Evolutionary conservation across 1,140 invertebrate genomes (phyloP).

Genomic region (Habropoda laboriosa): DNA sequence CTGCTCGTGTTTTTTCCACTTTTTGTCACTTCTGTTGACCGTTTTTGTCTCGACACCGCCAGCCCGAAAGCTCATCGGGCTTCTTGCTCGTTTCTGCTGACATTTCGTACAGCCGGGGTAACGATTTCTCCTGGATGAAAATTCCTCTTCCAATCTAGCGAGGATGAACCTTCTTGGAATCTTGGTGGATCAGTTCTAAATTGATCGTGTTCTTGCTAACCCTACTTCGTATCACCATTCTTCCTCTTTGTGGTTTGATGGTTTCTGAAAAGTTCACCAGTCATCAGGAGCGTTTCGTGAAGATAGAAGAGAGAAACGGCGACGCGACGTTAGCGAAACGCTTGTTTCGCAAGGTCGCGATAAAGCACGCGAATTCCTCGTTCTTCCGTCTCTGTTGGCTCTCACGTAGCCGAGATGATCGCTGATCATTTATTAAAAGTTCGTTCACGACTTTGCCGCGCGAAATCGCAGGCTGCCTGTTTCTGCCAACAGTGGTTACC

Average conservation of each 20-base stretch:
- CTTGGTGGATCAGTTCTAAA: not conserved
- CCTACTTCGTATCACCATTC: not conserved
- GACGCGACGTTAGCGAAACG: not conserved
- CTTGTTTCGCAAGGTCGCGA: not conserved
- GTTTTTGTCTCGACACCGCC: constrained; percentile 20
- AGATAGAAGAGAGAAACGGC: not conserved
- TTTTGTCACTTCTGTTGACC: constrained; percentile 32
- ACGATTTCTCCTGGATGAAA: constrained; percentile 11
- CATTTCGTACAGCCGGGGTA: constrained; percentile 14
- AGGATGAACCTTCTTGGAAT: not conserved
- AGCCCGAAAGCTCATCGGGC: constrained; percentile 25
- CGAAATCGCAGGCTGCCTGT: not conserved
- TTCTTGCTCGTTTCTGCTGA: constrained; percentile 39
- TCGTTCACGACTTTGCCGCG: constrained; percentile 4
- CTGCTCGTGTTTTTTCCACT: constrained; percentile 5
- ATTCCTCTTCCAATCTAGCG: not conserved
- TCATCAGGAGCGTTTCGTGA: not conserved
- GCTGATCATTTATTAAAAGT: constrained; percentile 41
- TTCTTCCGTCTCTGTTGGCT: not conserved
- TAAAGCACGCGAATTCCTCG: constrained; percentile 18
- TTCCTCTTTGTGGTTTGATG: too few relatives aligned
- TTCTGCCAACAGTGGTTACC: not conserved
- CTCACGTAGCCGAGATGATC: not conserved
- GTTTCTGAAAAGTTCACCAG: not conserved
- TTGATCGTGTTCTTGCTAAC: not conserved